These are phyloP conservation scores for Peromyscus melanophrys DNA, from an alignment of 2,797 vertebrate species.

Conservation along the genomic window DNA sequence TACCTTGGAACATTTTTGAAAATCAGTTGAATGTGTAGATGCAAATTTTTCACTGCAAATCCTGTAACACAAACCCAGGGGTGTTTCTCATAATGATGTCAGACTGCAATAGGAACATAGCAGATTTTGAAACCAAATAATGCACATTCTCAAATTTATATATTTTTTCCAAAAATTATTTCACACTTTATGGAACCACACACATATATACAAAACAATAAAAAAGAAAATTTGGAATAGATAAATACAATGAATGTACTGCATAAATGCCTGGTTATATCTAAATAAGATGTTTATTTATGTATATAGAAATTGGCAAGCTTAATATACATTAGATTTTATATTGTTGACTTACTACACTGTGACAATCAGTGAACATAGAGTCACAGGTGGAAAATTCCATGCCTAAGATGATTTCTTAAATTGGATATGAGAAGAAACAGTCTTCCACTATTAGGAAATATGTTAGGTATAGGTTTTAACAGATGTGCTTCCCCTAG, in stretches of 20 bases:
- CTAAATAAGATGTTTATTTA: not conserved
- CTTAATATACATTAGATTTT: not conserved
- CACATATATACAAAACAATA: not conserved
- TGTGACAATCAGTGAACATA: not conserved
- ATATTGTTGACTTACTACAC: not conserved
- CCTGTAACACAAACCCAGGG: not conserved
- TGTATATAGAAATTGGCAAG: not conserved
- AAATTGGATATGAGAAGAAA: not conserved
- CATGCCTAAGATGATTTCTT: not conserved
- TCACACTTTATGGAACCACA: too few relatives aligned
- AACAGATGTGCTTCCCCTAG: not conserved
- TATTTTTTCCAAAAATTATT: not conserved
- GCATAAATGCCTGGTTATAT: not conserved
- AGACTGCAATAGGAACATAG: not conserved
- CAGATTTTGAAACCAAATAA: not conserved
- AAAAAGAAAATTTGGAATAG: not conserved
- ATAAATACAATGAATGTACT: not conserved
- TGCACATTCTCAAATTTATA: not conserved
- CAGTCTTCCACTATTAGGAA: not conserved
- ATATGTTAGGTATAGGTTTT: not conserved
- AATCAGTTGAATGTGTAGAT: not conserved
- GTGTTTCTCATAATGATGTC: not conserved
- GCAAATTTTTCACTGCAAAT: not conserved
- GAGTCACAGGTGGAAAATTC: not conserved
- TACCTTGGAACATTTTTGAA: not conserved